These are phyloP conservation scores for Eurystomus gularis DNA, from an alignment of 2,113 vertebrate species.

Conservation along the genomic window DNA sequence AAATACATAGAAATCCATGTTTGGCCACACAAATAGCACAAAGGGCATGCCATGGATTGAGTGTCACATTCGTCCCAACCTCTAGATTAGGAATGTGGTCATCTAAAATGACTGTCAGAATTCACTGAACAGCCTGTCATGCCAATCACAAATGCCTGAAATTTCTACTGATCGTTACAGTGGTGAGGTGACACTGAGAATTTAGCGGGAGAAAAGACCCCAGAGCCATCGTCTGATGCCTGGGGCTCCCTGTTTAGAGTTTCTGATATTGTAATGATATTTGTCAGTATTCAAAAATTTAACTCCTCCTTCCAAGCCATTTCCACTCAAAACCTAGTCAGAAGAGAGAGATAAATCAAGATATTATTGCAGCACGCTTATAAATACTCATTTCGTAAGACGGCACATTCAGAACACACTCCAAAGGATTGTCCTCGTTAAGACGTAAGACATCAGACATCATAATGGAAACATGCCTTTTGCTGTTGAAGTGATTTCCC, in stretches of 20 bases:
- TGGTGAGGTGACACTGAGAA: not conserved
- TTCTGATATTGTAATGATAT: not conserved
- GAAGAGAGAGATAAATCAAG: not conserved
- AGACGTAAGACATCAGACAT: slow-evolving; percentile 1
- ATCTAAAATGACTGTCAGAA: not conserved
- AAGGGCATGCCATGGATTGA: not conserved
- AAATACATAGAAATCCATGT: not conserved
- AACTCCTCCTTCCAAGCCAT: not conserved
- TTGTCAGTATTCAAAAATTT: not conserved
- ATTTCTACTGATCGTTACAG: not conserved
- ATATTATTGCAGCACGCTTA: not conserved
- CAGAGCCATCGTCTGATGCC: not conserved
- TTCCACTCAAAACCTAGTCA: not conserved
- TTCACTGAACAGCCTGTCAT: rapidly evolving
- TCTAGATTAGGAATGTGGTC: not conserved
- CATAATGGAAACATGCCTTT: not conserved
- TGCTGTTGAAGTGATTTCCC: slow-evolving; percentile 16
- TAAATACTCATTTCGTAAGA: not conserved
- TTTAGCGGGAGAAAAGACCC: not conserved
- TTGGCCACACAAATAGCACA: not conserved
- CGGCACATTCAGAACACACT: not conserved
- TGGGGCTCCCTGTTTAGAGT: not conserved
- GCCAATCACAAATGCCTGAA: not conserved
- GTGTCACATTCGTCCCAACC: not conserved
- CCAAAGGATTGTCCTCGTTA: not conserved